These are phyloP conservation scores for Glaucomys volans DNA, from an alignment of 2,113 vertebrate species.

Conservation along the genomic window DNA sequence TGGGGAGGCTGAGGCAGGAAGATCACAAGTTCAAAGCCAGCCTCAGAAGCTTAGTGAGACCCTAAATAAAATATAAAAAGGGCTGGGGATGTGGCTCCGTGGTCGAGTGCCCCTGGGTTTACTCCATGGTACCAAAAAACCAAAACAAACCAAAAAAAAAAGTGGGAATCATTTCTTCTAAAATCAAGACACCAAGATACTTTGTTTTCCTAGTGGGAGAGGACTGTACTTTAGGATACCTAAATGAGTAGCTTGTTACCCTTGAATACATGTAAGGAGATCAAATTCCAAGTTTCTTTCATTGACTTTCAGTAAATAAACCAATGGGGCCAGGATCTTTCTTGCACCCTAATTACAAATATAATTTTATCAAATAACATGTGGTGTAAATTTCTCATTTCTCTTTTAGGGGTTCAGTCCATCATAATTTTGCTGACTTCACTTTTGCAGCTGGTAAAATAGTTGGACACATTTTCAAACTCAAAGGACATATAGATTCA, in stretches of 20 bases:
- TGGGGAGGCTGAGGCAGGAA: too few species aligned
- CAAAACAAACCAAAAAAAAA: background rate
- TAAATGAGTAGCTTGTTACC: background rate
- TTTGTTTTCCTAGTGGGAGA: background rate
- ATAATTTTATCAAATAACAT: background rate
- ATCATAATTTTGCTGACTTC: constrained; percentile 97
- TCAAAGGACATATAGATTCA: constrained; percentile 95
- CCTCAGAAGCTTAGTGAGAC: too few species aligned
- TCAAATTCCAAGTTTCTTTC: background rate
- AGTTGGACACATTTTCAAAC: constrained; percentile 90
- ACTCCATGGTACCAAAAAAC: too few species aligned
- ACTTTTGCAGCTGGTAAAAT: constrained; percentile 93
- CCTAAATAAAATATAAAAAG: too few species aligned
- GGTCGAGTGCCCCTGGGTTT: too few species aligned
- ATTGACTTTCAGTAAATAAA: background rate
- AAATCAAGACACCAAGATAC: background rate
- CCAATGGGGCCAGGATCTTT: background rate
- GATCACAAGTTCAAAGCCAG: too few species aligned
- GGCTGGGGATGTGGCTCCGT: too few species aligned
- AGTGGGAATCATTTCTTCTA: background rate
- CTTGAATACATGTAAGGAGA: background rate
- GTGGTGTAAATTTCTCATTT: background rate
- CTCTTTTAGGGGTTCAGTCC: constrained; percentile 92
- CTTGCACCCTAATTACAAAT: background rate
- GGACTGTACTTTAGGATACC: background rate